Evolutionary conservation across 2,797 vertebrate species (phyloP).

Genomic region (Cichlasoma orientale): DNA sequence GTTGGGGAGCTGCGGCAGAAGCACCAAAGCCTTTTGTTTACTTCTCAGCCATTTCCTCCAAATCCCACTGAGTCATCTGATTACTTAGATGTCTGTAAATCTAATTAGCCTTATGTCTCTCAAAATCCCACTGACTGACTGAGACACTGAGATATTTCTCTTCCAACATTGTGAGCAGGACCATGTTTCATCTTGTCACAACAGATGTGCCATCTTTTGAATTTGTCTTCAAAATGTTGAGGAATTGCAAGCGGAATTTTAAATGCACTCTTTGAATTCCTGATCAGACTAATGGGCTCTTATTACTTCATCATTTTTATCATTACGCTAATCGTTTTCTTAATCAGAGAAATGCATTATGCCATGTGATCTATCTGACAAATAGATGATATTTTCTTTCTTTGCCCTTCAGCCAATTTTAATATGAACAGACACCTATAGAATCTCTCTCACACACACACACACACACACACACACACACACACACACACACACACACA

Average conservation of each 20-base stretch:
- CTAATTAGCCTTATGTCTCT: conserved; percentile 36
- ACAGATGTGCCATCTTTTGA: neutral
- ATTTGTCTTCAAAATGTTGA: neutral
- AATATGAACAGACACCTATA: neutral
- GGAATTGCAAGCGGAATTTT: neutral
- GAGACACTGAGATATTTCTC: neutral
- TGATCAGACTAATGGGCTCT: neutral
- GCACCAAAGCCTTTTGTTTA: conserved; percentile 34
- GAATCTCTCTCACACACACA: neutral
- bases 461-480: neutral
- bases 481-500: neutral
- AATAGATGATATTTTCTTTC: neutral
- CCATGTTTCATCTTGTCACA: neutral
- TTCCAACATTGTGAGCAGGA: neutral
- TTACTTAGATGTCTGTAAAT: conserved; percentile 40
- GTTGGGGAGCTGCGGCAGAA: neutral
- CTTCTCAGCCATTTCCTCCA: conserved; percentile 33
- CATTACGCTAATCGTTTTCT: neutral
- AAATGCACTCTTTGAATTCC: neutral
- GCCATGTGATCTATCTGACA: neutral
- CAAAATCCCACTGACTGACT: conserved; percentile 17
- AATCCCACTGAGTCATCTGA: conserved; percentile 46
- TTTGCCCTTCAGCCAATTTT: neutral
- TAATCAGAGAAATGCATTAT: neutral
- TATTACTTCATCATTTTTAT: neutral